phyloP scores from a whole-genome alignment of 2,797 vertebrate species.

The Coranthus polyacanthus region DNA sequence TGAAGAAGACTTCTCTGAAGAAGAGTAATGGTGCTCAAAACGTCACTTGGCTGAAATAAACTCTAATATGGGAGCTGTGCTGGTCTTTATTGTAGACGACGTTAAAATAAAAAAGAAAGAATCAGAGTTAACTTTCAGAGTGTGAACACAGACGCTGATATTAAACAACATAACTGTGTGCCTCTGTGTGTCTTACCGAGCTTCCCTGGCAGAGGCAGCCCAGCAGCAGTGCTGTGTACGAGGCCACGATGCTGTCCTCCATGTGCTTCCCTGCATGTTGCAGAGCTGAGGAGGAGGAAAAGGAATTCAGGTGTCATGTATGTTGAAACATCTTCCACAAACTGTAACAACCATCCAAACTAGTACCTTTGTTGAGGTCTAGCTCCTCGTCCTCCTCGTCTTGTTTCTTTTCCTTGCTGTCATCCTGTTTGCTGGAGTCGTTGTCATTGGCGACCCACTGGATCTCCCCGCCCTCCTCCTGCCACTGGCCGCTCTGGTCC shows the following conservation, averaged over 20 bases:
- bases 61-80: too few species aligned
- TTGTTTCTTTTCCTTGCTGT: conserved; percentile 83
- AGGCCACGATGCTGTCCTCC: conserved; percentile 99
- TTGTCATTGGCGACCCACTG: conserved; percentile 93
- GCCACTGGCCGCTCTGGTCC: conserved; percentile 97
- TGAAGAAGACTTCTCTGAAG: too few species aligned
- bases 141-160: too few species aligned
- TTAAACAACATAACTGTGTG: too few species aligned
- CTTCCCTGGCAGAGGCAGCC: conserved; percentile 98
- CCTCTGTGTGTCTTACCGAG: conserved; percentile 88
- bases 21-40: too few species aligned
- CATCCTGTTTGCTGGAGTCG: conserved; percentile 84
- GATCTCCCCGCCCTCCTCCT: conserved; percentile 95
- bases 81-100: too few species aligned
- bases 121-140: too few species aligned
- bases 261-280: conserved; percentile 99
- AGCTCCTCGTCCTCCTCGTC: conserved; percentile 95
- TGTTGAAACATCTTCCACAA: too few species aligned
- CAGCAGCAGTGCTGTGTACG: conserved; percentile 96
- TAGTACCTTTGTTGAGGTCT: conserved; percentile 97
- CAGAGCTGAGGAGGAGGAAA: conserved; percentile 86
- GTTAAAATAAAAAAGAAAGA: too few species aligned
- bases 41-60: too few species aligned
- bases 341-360: accelerated
- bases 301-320: not conserved